phyloP scores from a whole-genome alignment of 2,113 vertebrate genomes.

The Cyanoliseus patagonus region DNA sequence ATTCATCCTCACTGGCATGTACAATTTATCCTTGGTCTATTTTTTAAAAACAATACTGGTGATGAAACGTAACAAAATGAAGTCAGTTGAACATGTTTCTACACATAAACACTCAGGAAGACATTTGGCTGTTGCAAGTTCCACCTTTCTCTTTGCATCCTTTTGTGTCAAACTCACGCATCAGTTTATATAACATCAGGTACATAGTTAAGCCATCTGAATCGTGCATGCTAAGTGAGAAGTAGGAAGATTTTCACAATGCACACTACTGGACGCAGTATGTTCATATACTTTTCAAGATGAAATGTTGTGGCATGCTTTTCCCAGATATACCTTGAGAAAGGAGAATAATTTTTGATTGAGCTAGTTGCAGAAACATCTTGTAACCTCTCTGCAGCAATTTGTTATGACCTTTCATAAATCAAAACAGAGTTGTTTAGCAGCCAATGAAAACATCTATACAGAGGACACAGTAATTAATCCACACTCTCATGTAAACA shows the following conservation, averaged over 20 bases:
- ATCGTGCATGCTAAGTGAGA: not conserved
- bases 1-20: not conserved
- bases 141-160: not conserved
- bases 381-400: not conserved
- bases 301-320: not conserved
- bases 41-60: not conserved
- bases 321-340: not conserved
- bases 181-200: not conserved
- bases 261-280: not conserved
- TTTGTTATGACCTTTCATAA: slow-evolving; percentile 12
- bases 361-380: not conserved
- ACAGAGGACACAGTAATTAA: slow-evolving; percentile 56
- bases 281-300: not conserved
- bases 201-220: not conserved
- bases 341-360: not conserved
- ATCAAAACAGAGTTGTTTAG: slow-evolving; percentile 2
- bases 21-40: not conserved
- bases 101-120: not conserved
- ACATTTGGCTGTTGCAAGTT: accelerated
- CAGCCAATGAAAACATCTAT: slow-evolving; percentile 61
- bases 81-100: not conserved
- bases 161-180: not conserved
- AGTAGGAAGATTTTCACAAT: not conserved
- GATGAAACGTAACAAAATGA: not conserved
- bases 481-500: slow-evolving; percentile 39